Evolutionary conservation across 2,113 vertebrate species (phyloP).

Genomic region (Alligator sinensis): DNA sequence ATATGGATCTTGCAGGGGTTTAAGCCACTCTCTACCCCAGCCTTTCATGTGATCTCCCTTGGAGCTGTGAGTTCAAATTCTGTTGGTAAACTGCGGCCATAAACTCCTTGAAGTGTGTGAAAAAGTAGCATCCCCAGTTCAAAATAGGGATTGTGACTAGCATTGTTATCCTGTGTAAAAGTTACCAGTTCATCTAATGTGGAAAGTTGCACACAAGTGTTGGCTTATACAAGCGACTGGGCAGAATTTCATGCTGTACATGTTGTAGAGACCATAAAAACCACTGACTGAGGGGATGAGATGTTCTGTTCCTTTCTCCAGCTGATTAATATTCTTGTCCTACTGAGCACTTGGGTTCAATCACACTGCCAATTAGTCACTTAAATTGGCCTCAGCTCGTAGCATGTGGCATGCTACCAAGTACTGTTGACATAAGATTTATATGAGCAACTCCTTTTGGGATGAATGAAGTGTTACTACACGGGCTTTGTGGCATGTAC

Average conservation of each 20-base stretch:
- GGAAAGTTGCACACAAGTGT: not conserved
- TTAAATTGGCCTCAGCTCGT: not conserved
- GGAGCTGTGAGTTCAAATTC: too few relatives aligned
- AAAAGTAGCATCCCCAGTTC: not conserved
- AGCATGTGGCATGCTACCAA: not conserved
- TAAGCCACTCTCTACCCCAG: too few relatives aligned
- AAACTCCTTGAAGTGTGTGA: too few relatives aligned
- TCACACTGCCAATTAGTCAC: not conserved
- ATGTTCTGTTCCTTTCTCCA: not conserved
- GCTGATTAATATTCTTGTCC: not conserved
- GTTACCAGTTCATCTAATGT: not conserved
- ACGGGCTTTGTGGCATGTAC: not conserved
- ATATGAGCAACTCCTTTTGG: not conserved
- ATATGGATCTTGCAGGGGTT: too few relatives aligned
- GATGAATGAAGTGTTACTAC: not conserved
- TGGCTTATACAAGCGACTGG: not conserved
- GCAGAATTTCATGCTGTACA: not conserved
- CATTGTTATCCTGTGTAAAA: not conserved
- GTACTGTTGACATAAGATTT: not conserved
- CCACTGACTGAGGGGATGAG: not conserved
- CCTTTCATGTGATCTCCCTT: too few relatives aligned
- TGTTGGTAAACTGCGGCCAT: too few relatives aligned
- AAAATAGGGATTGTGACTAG: not conserved
- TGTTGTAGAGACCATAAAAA: not conserved
- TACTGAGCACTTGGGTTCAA: not conserved